Percentiles rank a stretch among this genome's conserved stretches.
phyloP scores from a whole-genome alignment of 1,140 invertebrate species.

The Hypsibius dujardini region DNA sequence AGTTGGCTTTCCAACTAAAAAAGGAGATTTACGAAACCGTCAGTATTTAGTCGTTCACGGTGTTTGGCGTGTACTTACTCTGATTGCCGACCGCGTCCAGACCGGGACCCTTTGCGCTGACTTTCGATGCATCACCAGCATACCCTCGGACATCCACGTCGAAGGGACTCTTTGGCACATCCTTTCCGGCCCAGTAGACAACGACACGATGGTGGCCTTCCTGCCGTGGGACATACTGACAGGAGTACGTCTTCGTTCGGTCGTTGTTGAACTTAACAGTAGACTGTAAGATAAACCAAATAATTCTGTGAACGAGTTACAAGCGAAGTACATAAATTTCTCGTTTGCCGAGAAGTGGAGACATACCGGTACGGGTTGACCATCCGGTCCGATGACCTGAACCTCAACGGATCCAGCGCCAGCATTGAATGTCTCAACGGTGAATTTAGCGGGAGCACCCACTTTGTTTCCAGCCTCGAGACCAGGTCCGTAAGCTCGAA shows the following conservation, averaged over 20 bases:
- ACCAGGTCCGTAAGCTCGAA: constrained; percentile 72
- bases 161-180: constrained; percentile 61
- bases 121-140: constrained; percentile 62
- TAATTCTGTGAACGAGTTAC: too few species aligned
- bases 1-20: constrained; percentile 48
- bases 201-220: constrained; percentile 53
- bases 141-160: constrained; percentile 53
- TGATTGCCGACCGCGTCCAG: constrained; percentile 56
- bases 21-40: too few species aligned
- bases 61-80: not conserved
- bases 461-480: constrained; percentile 61
- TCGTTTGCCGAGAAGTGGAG: constrained; percentile 23
- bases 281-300: constrained; percentile 27
- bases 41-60: too few species aligned
- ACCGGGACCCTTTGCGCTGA: constrained; percentile 66
- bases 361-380: constrained; percentile 48
- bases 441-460: constrained; percentile 61
- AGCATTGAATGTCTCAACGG: constrained; percentile 69
- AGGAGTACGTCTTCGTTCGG: constrained; percentile 61
- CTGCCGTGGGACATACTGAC: constrained; percentile 59
- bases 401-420: constrained; percentile 61
- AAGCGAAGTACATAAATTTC: not conserved
- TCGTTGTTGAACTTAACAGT: constrained; percentile 68
- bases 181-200: constrained; percentile 48
- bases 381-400: constrained; percentile 53